Base-by-base conservation (phyloP, 2,888 invertebrate species). In the Meiosimyza decipiens region DNA sequence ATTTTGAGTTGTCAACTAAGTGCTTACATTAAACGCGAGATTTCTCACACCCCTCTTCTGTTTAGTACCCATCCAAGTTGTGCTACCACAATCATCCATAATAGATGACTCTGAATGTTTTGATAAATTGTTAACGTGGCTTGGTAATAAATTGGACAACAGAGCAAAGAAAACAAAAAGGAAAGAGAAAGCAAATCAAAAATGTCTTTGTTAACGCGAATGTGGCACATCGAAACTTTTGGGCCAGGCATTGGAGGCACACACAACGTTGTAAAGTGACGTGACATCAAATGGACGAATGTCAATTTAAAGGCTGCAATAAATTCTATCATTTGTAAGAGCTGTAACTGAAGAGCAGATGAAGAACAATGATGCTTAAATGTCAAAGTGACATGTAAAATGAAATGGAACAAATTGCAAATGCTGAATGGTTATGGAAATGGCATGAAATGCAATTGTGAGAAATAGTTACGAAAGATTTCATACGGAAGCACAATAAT, bases 221-320 rank as follows among this genome's bases (percentile, higher is more conserved):
- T 51, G 22, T 50, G 15, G 57, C 68, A 59, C n/a, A 22, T 47
- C 49, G 49, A 49, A 49, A 28, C 22, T 28, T 28, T 28, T 18
- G 49, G 18, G 22, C 49, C 55, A 59, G 51, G 28, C 63, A 12
- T 40, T 6, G 47, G 33, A 64, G 51, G 51, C 51, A 2, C 16
- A 15, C 7, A n/a, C 59, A 11, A 22, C 64, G 28, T 50, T 40
- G 40, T 40, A 6, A 15, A 51, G 22, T 22, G 59, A 33, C 50
- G 28, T 40, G 22, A 50, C 47, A 49, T 33, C 55, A 57, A 33
- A 59, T 68, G 68, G 13, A 57, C 59, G 15, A 28, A 57, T 68
- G 68, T 68, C 68, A 68, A 68, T 68, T 59, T 50, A 47, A 49
- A 50, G 68, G 22, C 68, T 18, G 59, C 68, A 59, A 68, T 68